These are phyloP conservation scores for Aquatica leii DNA, from an alignment of 2,888 invertebrate species.

Conservation along the genomic window DNA sequence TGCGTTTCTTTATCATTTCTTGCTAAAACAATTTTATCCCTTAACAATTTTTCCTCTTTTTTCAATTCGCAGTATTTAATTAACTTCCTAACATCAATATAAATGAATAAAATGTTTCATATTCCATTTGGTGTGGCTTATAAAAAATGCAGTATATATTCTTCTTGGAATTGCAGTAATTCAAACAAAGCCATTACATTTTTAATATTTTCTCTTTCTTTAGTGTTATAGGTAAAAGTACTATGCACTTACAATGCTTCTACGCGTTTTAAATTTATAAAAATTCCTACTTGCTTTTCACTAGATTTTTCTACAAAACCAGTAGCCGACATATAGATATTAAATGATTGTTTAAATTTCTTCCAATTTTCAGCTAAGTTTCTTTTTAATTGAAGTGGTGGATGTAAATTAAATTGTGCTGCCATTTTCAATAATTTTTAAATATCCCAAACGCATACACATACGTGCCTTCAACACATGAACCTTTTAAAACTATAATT, in stretches of 20 bases:
- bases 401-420: not conserved
- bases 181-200: constrained; percentile 14
- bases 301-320: not conserved
- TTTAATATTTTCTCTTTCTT: not conserved
- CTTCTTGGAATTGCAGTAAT: constrained; percentile 17
- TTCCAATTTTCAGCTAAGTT: not conserved
- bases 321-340: not conserved
- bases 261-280: not conserved
- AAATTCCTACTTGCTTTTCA: not conserved
- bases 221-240: not conserved
- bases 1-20: constrained; percentile 15
- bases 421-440: no score
- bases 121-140: not conserved
- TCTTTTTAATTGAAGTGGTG: not conserved
- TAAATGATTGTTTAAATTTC: not conserved
- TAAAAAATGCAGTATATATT: constrained; percentile 14
- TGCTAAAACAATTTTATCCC: constrained; percentile 15
- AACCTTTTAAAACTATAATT: no score
- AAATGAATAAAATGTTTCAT: not conserved
- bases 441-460: no score
- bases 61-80: not conserved
- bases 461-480: no score
- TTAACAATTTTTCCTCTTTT: constrained; percentile 2
- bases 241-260: not conserved
- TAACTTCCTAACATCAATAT: not conserved